These are phyloP conservation scores for Heterodera filipjevi DNA, from an alignment of 2,888 invertebrate genomes.

Conservation along the genomic window DNA sequence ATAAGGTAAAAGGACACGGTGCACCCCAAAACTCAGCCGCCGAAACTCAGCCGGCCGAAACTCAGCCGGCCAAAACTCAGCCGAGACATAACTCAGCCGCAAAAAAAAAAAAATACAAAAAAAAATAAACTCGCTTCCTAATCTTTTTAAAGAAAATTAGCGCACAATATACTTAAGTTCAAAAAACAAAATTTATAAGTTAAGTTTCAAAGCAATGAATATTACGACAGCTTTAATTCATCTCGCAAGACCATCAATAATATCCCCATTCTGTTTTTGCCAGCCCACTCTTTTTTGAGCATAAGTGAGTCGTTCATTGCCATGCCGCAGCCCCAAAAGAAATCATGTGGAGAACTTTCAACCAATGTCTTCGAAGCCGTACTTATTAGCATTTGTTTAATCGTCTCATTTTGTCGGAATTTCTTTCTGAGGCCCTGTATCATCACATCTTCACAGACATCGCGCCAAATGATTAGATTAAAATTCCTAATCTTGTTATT, in stretches of 20 bases:
- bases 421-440: neutral
- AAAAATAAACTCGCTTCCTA: too few relatives aligned
- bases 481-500: neutral
- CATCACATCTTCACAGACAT: neutral
- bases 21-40: too few relatives aligned
- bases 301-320: neutral
- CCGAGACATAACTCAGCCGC: too few relatives aligned
- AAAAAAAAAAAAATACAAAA: too few relatives aligned
- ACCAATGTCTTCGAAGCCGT: neutral
- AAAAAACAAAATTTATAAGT: too few relatives aligned
- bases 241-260: neutral
- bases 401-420: neutral
- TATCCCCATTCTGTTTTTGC: neutral
- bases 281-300: neutral
- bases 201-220: too few relatives aligned
- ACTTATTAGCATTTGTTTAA: neutral
- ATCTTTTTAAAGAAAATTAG: too few relatives aligned
- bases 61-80: too few relatives aligned
- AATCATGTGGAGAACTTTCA: neutral
- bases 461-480: neutral
- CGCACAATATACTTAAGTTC: too few relatives aligned
- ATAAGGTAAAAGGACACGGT: too few relatives aligned
- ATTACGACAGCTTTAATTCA: neutral
- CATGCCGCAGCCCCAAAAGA: neutral
- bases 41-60: too few relatives aligned